phyloP scores from a whole-genome alignment of 2,888 invertebrate genomes.

The Aphidius colemani region DNA sequence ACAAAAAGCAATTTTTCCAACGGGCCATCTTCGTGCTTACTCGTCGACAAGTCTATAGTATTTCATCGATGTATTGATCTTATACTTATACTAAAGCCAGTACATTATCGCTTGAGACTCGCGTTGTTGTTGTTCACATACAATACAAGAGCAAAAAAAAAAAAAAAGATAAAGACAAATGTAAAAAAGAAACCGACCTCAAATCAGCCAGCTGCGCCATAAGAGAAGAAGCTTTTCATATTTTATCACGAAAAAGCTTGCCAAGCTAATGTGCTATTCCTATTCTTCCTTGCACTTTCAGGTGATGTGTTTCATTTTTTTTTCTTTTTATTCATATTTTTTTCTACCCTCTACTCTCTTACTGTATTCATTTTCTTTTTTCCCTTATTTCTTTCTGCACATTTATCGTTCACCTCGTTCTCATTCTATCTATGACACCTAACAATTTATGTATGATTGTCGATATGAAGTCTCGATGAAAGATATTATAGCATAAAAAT shows the following conservation, averaged over 20 bases:
- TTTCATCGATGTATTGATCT: constrained; percentile 30
- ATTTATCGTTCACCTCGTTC: constrained; percentile 15
- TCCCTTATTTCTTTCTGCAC: constrained; percentile 15
- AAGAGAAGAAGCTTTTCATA: constrained; percentile 45
- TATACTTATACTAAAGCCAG: constrained; percentile 6
- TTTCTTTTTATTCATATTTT: constrained; percentile 6
- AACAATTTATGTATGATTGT: constrained; percentile 9
- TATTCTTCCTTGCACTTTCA: constrained; percentile 7
- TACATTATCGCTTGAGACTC: constrained; percentile 19
- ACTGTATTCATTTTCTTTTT: constrained; percentile 7
- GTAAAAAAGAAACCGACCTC: constrained; percentile 40
- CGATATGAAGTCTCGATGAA: background rate
- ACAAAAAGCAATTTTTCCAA: constrained; percentile 24
- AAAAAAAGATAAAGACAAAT: constrained; percentile 21
- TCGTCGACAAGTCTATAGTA: constrained; percentile 32
- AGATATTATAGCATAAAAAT: too few relatives aligned
- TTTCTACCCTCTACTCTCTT: constrained; percentile 18
- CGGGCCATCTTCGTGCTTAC: constrained; percentile 25
- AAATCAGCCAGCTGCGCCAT: constrained; percentile 46
- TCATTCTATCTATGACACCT: constrained; percentile 7
- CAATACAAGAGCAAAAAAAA: constrained; percentile 28
- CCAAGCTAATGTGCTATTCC: constrained; percentile 33
- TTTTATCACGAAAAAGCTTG: constrained; percentile 44
- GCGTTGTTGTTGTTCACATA: constrained; percentile 1
- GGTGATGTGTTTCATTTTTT: background rate